phyloP scores from a whole-genome alignment of 1,140 invertebrate genomes.

The Meloidogyne chitwoodi region DNA sequence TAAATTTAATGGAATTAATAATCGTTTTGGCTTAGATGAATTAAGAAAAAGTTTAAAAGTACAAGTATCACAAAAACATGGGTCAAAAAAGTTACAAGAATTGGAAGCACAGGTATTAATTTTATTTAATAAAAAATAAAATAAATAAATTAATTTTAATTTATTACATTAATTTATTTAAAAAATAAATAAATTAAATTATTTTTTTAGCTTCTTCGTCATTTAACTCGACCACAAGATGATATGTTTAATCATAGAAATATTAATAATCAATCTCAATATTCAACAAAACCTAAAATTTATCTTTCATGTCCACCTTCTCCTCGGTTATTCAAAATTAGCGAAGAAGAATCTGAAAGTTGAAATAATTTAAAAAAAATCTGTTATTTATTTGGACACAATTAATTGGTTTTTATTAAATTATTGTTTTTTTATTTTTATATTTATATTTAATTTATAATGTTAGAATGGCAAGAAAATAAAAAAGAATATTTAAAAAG shows the following conservation, averaged over 20 bases:
- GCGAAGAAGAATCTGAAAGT: slow-evolving; percentile 30
- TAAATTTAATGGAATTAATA: neutral
- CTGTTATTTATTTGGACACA: neutral
- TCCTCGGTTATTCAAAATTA: slow-evolving; percentile 50
- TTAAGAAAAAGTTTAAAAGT: slow-evolving; percentile 40
- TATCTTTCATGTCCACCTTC: slow-evolving; percentile 44
- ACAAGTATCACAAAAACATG: slow-evolving; percentile 26
- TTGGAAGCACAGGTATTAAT: slow-evolving; percentile 46
- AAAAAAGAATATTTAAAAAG: too few species aligned
- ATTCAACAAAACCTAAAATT: neutral
- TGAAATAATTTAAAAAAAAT: neutral
- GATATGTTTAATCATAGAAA: slow-evolving; percentile 39
- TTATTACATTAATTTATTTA: slow-evolving; percentile 20
- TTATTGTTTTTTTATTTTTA: neutral
- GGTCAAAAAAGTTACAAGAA: slow-evolving; percentile 36
- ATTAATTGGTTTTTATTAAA: neutral
- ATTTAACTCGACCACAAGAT: slow-evolving; percentile 47
- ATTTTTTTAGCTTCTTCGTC: slow-evolving; percentile 49
- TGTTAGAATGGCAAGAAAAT: too few species aligned
- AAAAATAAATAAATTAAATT: too few species aligned
- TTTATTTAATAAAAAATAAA: neutral
- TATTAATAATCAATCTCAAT: neutral
- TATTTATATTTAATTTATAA: too few species aligned
- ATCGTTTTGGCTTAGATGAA: slow-evolving; percentile 24
- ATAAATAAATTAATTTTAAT: neutral